Base-by-base conservation (phyloP, 2,113 vertebrate species). In the Amblyopsis rosae region DNA sequence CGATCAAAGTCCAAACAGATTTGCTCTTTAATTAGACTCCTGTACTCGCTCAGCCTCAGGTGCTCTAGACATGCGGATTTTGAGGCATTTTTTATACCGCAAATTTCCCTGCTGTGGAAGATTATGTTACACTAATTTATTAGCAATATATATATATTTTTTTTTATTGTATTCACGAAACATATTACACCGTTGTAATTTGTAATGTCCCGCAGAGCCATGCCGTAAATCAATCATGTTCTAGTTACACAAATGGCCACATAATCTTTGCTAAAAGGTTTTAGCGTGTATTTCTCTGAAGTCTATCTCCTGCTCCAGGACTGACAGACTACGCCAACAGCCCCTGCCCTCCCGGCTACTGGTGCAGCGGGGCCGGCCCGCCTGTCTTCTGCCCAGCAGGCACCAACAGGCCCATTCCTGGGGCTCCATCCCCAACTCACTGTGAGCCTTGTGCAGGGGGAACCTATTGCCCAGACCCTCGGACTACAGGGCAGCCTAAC, bases 321-420 rank as follows among this genome's bases (percentile, higher is more conserved):
- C 88, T 93, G 12, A 82, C 83, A 45, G 84, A 84, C 63, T 92
- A 93, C 72, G 84, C 93, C 82, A 90, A 85, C 26, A 87, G 87
- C 11, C 93, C 81, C 0, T 97, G 96, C 13, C 95, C 95, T 1
- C 91, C 94, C 32, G 96, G 96, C 0, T 81, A 95, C 71, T 98
- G 96, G 96, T 98, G 96, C 78, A 94, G 92, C 80, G 95, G 95
- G 15, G 80, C 69, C 66, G 93, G 92, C 16, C 89, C 90, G 0
- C 84, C 92, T 32, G 81, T 95, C 26, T 75, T 88, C 41, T 98
- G 97, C 50, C 95, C 95, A 8, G 90, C 93, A 62, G 96, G 96
- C 16, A 96, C 95, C 15, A 92, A 88, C 69, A 92, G 93, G 73
- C 75, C 72, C 3, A 85, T 91, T 13, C 90, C 95, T 11, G 95